These are phyloP conservation scores for Ooceraea biroi DNA, from an alignment of 1,140 invertebrate genomes.

Conservation along the genomic window DNA sequence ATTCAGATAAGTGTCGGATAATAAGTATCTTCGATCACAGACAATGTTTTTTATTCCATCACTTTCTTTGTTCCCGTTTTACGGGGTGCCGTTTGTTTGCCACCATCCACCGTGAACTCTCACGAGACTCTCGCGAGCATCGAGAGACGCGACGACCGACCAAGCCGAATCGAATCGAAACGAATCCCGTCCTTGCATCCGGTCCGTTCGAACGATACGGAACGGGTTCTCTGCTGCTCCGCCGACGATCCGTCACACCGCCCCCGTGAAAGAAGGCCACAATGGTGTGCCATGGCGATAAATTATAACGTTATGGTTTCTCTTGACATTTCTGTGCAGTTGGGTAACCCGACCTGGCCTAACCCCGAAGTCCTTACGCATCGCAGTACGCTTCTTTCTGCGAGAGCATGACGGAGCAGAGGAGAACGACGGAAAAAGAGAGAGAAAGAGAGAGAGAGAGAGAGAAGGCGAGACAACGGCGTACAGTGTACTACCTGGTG, in stretches of 20 bases:
- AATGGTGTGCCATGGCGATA: conserved; percentile 83
- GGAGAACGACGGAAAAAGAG: neutral
- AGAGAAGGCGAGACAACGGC: neutral
- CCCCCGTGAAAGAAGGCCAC: conserved; percentile 82
- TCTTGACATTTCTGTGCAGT: conserved; percentile 82
- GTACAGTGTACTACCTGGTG: conserved; percentile 41
- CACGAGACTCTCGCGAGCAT: neutral
- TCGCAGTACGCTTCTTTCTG: conserved; percentile 54
- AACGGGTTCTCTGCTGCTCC: conserved; percentile 77
- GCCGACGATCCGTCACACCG: conserved; percentile 83
- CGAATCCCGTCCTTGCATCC: conserved; percentile 58
- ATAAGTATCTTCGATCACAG: too few species aligned
- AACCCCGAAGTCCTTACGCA: conserved; percentile 80
- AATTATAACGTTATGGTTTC: conserved; percentile 86
- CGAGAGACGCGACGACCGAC: too few species aligned
- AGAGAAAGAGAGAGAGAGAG: too few species aligned
- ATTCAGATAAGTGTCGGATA: too few species aligned
- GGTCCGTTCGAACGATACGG: conserved; percentile 71
- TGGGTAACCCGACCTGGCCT: conserved; percentile 85
- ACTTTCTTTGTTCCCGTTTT: too few species aligned
- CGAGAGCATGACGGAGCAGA: neutral
- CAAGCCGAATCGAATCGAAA: conserved; percentile 37
- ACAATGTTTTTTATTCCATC: too few species aligned
- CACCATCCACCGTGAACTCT: neutral
- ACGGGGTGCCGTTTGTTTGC: neutral